These are phyloP conservation scores for Drosophila siamana DNA, from an alignment of 2,888 invertebrate genomes.

Conservation along the genomic window DNA sequence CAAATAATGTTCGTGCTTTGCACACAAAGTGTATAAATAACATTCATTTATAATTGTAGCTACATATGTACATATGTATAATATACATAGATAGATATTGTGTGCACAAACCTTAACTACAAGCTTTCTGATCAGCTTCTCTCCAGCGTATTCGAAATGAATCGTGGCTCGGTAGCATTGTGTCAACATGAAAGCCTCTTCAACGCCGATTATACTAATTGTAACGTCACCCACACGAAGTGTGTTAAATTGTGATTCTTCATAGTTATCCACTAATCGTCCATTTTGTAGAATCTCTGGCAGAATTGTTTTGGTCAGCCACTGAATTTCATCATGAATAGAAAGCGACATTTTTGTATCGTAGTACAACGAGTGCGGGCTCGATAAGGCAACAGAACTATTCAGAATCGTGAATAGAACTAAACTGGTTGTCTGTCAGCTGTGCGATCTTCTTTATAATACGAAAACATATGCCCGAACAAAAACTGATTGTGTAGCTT, in stretches of 20 bases:
- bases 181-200: slow-evolving; percentile 82
- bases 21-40: neutral
- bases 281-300: slow-evolving; percentile 64
- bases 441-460: too few species aligned
- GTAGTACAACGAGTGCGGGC: neutral
- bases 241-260: slow-evolving; percentile 24
- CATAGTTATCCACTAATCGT: slow-evolving; percentile 48
- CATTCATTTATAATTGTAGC: neutral
- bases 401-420: slow-evolving; percentile 7
- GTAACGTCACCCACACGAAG: slow-evolving; percentile 60
- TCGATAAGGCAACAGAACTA: slow-evolving; percentile 12
- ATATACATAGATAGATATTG: neutral
- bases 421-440: slow-evolving; percentile 23
- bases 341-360: slow-evolving; percentile 36
- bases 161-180: slow-evolving; percentile 75
- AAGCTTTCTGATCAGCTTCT: slow-evolving; percentile 41
- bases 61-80: too few species aligned
- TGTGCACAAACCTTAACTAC: slow-evolving; percentile 76
- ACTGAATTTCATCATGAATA: slow-evolving; percentile 60
- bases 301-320: slow-evolving; percentile 60
- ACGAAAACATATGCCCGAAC: neutral
- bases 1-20: neutral
- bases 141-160: slow-evolving; percentile 57
- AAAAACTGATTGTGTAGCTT: neutral
- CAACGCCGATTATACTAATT: slow-evolving; percentile 65